Evolutionary conservation across 2,888 invertebrate genomes (phyloP), one percentile per base, ranked within the genome.

Genomic region (Caenorhabditis afra): DNA sequence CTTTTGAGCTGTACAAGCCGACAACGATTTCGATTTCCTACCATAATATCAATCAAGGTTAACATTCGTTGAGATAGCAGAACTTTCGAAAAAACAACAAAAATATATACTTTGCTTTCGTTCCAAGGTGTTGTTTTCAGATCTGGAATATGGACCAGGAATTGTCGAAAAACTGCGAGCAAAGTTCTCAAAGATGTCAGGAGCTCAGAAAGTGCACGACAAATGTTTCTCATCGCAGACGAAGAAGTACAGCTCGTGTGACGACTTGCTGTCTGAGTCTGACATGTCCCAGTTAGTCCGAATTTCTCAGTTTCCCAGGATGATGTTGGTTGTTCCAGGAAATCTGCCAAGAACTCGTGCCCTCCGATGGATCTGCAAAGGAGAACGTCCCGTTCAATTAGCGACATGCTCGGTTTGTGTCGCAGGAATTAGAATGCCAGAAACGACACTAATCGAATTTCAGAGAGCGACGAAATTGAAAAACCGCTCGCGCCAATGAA

Each of bases 121-220:
- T n/a, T 44, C 18, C 4, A 57, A 39, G 53, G 8, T 29, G 11
- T 35, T 22, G 18, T 41, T 85, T 84, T 59, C 82, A 85, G 85
- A 85, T 78, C 59, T 84, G 18, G 85, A 85, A 57, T 85, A 85
- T 71, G 85, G 85, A 7, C 85, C 85, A 20, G 85, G 85, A 18
- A 85, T 85, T 35, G 85, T 85, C 41, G 85, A 85, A 35, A 83
- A 81, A 47, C 64, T 85, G 22, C 79, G 82, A 14, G 85, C 85
- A 11, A 85, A 84, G 58, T 85, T 85, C 59, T 71, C 79, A 5
- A 66, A 62, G 14, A 58, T 85, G 39, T 85, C 85, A 7, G 81
- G 78, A 39, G 65, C 64, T 0, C 67, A 73, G 57, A 73, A 73
- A 45, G 53, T 66, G 41, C 53, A 78, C 14, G 61, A 66, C 7